phyloP scores from a whole-genome alignment of 2,888 invertebrate species.

The Euphydryas editha region DNA sequence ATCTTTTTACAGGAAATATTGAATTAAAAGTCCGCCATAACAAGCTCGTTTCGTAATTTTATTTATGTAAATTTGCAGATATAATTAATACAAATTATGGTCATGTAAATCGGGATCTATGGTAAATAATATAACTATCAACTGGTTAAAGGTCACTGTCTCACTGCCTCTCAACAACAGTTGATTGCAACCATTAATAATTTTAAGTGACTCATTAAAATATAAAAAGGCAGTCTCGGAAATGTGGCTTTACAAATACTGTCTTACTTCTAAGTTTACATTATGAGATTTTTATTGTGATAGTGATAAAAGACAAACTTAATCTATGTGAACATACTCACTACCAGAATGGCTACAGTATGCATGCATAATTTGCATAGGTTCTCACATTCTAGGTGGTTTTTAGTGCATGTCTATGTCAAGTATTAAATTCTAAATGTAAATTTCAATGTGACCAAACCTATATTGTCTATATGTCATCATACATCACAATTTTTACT shows the following conservation, averaged over 20 bases:
- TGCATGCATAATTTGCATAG: slow-evolving; percentile 73
- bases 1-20: slow-evolving; percentile 30
- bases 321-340: slow-evolving; percentile 78
- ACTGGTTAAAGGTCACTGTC: slow-evolving; percentile 71
- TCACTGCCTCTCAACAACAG: slow-evolving; percentile 61
- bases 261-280: slow-evolving; percentile 80
- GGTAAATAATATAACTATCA: slow-evolving; percentile 74
- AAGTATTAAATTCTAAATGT: slow-evolving; percentile 77
- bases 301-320: slow-evolving; percentile 81
- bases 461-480: slow-evolving; percentile 84
- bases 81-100: slow-evolving; percentile 83
- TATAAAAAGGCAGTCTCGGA: slow-evolving; percentile 84
- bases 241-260: slow-evolving; percentile 82
- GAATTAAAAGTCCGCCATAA: slow-evolving; percentile 48
- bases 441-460: slow-evolving; percentile 76
- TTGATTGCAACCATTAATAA: slow-evolving; percentile 69
- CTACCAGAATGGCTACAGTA: slow-evolving; percentile 76
- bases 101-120: slow-evolving; percentile 82
- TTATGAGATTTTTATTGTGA: slow-evolving; percentile 82
- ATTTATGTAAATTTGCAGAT: slow-evolving; percentile 84
- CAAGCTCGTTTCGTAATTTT: slow-evolving; percentile 82
- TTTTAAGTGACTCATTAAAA: slow-evolving; percentile 75
- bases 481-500: slow-evolving; percentile 85
- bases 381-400: slow-evolving; percentile 72
- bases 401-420: slow-evolving; percentile 75